A percentile compares a stretch with the other conserved stretches of the same genome.
phyloP scores from a whole-genome alignment of 2,797 vertebrate genomes.

The Pipistrellus pygmaeus region DNA sequence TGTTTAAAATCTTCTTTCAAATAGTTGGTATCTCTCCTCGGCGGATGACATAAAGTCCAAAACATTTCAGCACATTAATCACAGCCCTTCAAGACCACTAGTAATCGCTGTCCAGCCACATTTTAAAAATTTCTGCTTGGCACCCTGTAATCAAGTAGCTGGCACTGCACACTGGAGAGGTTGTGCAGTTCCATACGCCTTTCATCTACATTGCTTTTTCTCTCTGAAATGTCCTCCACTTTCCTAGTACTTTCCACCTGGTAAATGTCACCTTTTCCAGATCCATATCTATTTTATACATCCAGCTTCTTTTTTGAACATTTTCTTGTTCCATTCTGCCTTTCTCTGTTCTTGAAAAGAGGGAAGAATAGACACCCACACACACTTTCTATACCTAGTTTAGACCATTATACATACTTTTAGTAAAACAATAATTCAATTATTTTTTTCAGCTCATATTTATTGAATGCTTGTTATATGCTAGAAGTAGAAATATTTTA shows the following conservation, averaged over 20 bases:
- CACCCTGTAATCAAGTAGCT: not conserved
- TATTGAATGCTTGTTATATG: not conserved
- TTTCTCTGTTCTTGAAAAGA: not conserved
- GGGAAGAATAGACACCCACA: fast-evolving
- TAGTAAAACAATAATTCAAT: not conserved
- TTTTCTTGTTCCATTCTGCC: not conserved
- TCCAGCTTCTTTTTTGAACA: not conserved
- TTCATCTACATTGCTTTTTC: not conserved
- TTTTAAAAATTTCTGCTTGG: not conserved
- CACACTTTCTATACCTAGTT: not conserved
- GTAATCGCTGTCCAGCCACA: not conserved
- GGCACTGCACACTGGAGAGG: not conserved
- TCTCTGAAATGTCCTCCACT: not conserved
- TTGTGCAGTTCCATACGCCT: not conserved
- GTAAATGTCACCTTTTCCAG: not conserved
- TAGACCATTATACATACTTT: not conserved
- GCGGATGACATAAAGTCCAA: not conserved
- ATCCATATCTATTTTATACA: not conserved
- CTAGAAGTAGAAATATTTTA: not conserved
- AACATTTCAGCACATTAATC: not conserved
- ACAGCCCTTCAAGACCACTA: not conserved
- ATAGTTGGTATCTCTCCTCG: not conserved
- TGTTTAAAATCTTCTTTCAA: not conserved
- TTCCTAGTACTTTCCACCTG: not conserved
- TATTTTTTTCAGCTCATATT: not conserved